Percentiles rank a stretch among this genome's conserved stretches.
These are phyloP conservation scores for Diadema setosum DNA, from an alignment of 35 echinoderm and acorn worm species.

Conservation along the genomic window DNA sequence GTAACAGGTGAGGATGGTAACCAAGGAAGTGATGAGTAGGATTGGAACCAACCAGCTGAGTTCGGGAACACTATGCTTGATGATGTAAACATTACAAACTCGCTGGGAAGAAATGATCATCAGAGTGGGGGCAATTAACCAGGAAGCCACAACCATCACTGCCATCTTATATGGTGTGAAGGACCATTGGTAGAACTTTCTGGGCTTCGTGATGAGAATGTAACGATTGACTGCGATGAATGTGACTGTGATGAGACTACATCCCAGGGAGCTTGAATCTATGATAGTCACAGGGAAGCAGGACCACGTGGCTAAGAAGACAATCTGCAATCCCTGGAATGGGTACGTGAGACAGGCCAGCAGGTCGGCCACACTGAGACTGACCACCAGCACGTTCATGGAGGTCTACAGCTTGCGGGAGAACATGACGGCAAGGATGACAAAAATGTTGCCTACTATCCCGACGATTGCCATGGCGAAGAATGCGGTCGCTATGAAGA, in stretches of 20 bases:
- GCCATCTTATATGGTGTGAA: not conserved
- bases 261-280: not conserved
- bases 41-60: not conserved
- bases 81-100: not conserved
- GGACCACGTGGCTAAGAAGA: not conserved
- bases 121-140: not conserved
- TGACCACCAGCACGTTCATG: not conserved
- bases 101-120: not conserved
- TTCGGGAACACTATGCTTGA: not conserved
- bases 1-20: not conserved
- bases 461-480: not conserved
- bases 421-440: not conserved
- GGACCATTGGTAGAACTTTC: not conserved
- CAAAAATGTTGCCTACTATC: conserved; percentile 15
- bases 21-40: not conserved
- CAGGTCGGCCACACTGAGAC: conserved; percentile 2
- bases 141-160: not conserved
- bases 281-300: not conserved
- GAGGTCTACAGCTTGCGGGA: not conserved
- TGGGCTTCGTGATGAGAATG: not conserved
- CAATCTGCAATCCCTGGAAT: not conserved
- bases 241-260: not conserved
- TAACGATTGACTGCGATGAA: not conserved
- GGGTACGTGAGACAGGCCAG: not conserved
- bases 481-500: not conserved